These are phyloP conservation scores for Arrhopalites spinosus DNA, from an alignment of 2,888 invertebrate genomes.

Conservation along the genomic window DNA sequence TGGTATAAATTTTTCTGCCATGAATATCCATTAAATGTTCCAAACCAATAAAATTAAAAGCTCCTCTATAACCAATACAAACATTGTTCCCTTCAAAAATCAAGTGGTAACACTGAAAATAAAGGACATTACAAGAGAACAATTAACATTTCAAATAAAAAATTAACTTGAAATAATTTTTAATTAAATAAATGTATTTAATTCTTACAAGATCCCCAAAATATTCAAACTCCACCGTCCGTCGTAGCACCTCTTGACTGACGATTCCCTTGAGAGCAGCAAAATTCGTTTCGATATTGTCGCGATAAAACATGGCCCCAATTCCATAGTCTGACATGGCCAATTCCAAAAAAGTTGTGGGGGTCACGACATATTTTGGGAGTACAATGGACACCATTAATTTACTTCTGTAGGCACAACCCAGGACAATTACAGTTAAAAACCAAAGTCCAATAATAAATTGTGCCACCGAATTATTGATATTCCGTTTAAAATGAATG, in stretches of 20 bases:
- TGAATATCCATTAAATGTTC: conserved; percentile 2
- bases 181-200: not conserved
- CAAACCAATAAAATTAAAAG: not conserved
- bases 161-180: not conserved
- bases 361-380: not conserved
- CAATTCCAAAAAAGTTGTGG: not conserved
- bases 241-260: not conserved
- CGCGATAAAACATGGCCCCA: not conserved
- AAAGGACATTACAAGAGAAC: not conserved
- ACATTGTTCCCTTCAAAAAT: not conserved
- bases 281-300: not conserved
- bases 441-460: not conserved
- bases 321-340: not conserved
- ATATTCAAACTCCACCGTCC: not conserved
- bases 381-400: not conserved
- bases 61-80: not conserved
- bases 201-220: not conserved
- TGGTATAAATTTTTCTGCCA: not conserved
- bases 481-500: not conserved
- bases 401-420: not conserved
- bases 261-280: not conserved
- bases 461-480: not conserved
- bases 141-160: not conserved
- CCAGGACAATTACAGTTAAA: not conserved
- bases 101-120: not conserved